phyloP scores from a whole-genome alignment of 2,888 invertebrate species.

The Mongoloraphidia duomilia region DNA sequence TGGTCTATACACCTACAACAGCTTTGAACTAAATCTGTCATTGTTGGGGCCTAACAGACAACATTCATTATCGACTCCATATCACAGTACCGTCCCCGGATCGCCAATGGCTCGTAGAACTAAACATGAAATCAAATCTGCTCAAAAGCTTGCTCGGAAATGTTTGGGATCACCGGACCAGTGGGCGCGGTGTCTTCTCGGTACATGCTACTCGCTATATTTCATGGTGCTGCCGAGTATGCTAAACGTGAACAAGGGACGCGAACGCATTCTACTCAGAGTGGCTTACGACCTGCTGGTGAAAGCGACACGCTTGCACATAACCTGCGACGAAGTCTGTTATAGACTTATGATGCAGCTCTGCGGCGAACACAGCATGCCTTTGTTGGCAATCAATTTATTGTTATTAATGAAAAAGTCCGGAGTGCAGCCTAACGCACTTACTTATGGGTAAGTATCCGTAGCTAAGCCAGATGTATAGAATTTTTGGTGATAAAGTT shows the following conservation, averaged over 20 bases:
- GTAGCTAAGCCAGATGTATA: neutral
- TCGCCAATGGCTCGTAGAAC: conserved; percentile 88
- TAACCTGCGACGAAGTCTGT: conserved; percentile 92
- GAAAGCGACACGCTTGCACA: conserved; percentile 69
- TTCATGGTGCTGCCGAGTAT: conserved; percentile 90
- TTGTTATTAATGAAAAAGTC: conserved; percentile 84
- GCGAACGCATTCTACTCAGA: conserved; percentile 60
- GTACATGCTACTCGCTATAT: conserved; percentile 87
- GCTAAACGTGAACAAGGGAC: conserved; percentile 52
- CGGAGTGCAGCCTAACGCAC: conserved; percentile 90
- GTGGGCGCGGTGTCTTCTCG: conserved; percentile 86
- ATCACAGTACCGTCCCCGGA: conserved; percentile 41
- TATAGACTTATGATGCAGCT: conserved; percentile 98
- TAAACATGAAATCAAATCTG: conserved; percentile 87
- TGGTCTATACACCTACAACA: conserved; percentile 38
- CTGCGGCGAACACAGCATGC: conserved; percentile 87
- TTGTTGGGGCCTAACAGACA: conserved; percentile 32
- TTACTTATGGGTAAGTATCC: conserved; percentile 72
- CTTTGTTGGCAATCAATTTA: conserved; percentile 85
- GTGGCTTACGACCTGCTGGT: conserved; percentile 77
- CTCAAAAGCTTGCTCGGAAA: conserved; percentile 62
- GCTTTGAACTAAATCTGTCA: conserved; percentile 46
- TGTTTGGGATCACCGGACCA: conserved; percentile 46
- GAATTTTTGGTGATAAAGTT: no score
- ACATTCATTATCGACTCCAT: conserved; percentile 25